Conservation (phyloP, 2,113 vertebrate genomes). For the Synodontis membranacea region DNA sequence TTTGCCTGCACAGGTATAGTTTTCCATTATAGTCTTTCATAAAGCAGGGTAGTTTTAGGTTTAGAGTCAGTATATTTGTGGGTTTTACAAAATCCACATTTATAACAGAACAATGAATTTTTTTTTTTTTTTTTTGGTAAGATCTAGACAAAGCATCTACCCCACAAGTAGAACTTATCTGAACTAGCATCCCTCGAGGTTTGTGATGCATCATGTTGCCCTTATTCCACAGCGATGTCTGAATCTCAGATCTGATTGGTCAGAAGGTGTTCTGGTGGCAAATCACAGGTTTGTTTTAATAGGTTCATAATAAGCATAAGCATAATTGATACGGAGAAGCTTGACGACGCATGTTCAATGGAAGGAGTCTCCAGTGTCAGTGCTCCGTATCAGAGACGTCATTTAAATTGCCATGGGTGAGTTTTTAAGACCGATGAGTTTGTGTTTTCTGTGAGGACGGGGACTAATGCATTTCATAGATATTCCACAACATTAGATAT, state of each 20-base stretch:
- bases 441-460: not conserved
- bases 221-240: not conserved
- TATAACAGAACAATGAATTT: not conserved
- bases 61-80: not conserved
- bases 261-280: not conserved
- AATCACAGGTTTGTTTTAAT: not conserved
- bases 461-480: not conserved
- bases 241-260: not conserved
- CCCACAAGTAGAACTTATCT: not conserved
- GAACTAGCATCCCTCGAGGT: not conserved
- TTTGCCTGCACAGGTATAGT: not conserved
- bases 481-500: not conserved
- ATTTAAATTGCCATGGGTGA: not conserved
- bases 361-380: not conserved
- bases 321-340: not conserved
- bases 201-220: not conserved
- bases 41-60: not conserved
- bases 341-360: not conserved
- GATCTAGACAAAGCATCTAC: not conserved
- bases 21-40: not conserved
- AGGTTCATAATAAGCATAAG: not conserved
- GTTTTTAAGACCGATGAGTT: not conserved
- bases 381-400: not conserved
- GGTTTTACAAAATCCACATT: not conserved
- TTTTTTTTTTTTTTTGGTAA: not conserved